Percentiles rank a stretch among this genome's conserved stretches.
These are phyloP conservation scores for Mastomys natalensis DNA, from an alignment of 2,113 vertebrate species.

Conservation along the genomic window DNA sequence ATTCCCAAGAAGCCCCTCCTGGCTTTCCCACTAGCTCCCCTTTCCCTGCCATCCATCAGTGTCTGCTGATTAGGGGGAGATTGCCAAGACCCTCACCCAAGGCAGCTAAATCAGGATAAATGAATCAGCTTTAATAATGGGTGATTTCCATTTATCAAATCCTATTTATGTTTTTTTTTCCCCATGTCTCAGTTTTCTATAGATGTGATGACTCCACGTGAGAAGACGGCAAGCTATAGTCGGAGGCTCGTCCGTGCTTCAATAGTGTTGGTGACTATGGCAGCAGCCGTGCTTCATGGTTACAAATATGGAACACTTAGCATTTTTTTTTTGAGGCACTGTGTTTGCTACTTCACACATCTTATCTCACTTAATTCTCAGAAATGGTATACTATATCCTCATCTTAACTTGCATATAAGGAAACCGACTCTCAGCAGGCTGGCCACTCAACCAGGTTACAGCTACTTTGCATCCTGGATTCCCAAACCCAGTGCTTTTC, in stretches of 20 bases:
- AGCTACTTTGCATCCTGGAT: background rate
- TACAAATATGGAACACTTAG: background rate
- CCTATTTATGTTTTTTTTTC: conserved; percentile 16
- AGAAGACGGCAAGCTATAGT: background rate
- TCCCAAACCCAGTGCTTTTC: background rate
- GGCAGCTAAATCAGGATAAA: conserved; percentile 48
- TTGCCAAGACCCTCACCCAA: background rate
- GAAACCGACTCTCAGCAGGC: background rate
- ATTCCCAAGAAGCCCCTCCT: background rate
- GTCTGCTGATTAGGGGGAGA: conserved; percentile 15
- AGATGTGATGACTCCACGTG: conserved; percentile 35
- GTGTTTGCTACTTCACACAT: background rate
- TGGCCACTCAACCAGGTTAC: background rate
- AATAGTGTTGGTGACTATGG: background rate
- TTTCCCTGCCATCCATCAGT: background rate
- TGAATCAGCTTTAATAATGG: conserved; percentile 36
- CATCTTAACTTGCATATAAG: background rate
- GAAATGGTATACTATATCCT: background rate
- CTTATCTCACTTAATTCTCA: conserved; percentile 13
- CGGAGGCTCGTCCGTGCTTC: background rate
- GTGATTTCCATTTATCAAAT: conserved; percentile 53
- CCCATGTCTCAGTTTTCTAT: conserved; percentile 5
- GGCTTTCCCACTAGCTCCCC: background rate
- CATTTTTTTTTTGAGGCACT: background rate
- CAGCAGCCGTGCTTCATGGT: background rate